These are phyloP conservation scores for Oryzias celebensis DNA, from an alignment of 2,113 vertebrate species.

Conservation along the genomic window DNA sequence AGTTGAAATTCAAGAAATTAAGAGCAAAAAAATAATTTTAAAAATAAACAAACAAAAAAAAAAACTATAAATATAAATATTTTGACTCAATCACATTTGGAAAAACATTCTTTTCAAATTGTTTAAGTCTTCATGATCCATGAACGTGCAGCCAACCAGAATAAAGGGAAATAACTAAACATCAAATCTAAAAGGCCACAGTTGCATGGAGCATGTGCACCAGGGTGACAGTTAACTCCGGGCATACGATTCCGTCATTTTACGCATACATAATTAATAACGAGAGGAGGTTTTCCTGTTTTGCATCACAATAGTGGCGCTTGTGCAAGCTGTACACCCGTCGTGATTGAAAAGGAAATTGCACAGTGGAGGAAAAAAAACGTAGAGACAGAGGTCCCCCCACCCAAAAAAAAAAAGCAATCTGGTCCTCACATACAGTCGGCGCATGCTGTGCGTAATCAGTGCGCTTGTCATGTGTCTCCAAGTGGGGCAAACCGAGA, in stretches of 20 bases:
- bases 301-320: constrained; percentile 70
- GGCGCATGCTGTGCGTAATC: constrained; percentile 81
- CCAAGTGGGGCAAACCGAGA: constrained; percentile 63
- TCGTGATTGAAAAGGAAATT: constrained; percentile 84
- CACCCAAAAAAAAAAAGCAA: constrained; percentile 62
- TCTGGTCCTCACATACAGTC: constrained; percentile 74
- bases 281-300: constrained; percentile 70
- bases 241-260: constrained; percentile 76
- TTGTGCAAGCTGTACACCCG: constrained; percentile 66
- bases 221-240: constrained; percentile 65
- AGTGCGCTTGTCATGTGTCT: constrained; percentile 44
- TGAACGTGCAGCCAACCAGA: too few species aligned
- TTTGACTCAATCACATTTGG: too few species aligned
- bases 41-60: too few species aligned
- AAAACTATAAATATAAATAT: too few species aligned
- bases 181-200: neutral
- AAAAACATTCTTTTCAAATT: too few species aligned
- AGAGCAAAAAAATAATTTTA: too few species aligned
- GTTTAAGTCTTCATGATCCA: too few species aligned
- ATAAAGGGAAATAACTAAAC: constrained; percentile 9
- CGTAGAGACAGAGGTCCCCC: constrained; percentile 31
- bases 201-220: constrained; percentile 17
- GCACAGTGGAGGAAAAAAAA: constrained; percentile 70
- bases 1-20: too few species aligned
- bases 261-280: constrained; percentile 73